Evolutionary conservation across 2,888 invertebrate species (phyloP), one percentile per base, ranked within the genome.

Genomic region (Lobophora halterata): DNA sequence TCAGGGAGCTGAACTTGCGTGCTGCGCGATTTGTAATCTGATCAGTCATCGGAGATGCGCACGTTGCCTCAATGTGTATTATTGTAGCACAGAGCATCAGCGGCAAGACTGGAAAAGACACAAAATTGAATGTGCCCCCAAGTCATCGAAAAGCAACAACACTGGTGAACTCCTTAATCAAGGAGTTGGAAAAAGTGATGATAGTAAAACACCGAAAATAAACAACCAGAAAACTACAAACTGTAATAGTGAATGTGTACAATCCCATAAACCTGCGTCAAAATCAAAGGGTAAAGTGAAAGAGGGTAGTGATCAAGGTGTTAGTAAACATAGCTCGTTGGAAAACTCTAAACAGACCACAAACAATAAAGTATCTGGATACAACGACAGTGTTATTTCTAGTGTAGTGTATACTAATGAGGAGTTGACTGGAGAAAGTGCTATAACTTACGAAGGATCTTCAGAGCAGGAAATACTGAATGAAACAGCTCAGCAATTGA

Each of bases 81-180:
- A 96, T 76, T 96, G 95, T 79, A 92, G 91, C 43, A 92, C 91
- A 55, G 92, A 91, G 48, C 95, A 96, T 72, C 95, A 95, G 77
- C 91, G 90, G 49, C 85, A 90, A 60, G 93, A 95, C 69, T 95
- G 95, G 95, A 91, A 91, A 65, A 88, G 85, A 52, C 95, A 96
- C 67, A 94, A 91, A 82, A 78, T 76, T 54, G 83, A 88, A 56
- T 93, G 92, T 69, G 74, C 77, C 31, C 74, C 76, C 19, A 82
- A 86, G 60, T 65, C 85, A 49, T 49, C 67, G 41, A 73, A 71
- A 61, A 71, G 58, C 43, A 64, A 69, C 56, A 72, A 66, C 62
- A 62, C 58, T 61, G 58, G 54, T 57, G 66, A 68, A 58, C 51
- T 58, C 61, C 55, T 58, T 49, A 58, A 33, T 37, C 56, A 65